Conservation (phyloP, 2,113 vertebrate species). For the Melanerpes aurifrons region DNA sequence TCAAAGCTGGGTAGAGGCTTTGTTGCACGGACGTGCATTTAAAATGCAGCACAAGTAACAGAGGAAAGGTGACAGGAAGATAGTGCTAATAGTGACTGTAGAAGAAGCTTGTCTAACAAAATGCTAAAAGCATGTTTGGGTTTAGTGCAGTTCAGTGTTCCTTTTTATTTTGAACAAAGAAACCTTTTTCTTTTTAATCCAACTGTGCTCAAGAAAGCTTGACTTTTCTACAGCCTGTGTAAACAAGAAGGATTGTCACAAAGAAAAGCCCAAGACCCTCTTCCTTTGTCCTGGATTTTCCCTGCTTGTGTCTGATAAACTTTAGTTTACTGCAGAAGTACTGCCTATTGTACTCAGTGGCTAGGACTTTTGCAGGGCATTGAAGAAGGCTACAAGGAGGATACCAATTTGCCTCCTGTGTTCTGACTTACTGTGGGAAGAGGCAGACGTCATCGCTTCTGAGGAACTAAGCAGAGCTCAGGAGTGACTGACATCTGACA, state of each 20-base stretch:
- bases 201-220: neutral
- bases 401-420: rapidly evolving
- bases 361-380: neutral
- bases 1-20: neutral
- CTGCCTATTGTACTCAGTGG: neutral
- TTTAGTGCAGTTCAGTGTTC: neutral
- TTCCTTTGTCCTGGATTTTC: neutral
- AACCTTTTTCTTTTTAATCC: neutral
- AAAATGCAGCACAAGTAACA: too few species aligned
- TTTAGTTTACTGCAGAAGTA: neutral
- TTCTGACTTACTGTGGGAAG: neutral
- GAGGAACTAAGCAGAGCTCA: neutral
- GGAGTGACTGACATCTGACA: neutral
- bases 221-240: neutral
- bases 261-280: neutral
- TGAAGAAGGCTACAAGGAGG: neutral
- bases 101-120: neutral
- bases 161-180: neutral
- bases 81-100: neutral
- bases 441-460: neutral
- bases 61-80: neutral
- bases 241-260: neutral
- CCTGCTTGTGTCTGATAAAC: neutral
- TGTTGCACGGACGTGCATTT: neutral
- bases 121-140: neutral